phyloP scores from a whole-genome alignment of 2,888 invertebrate species.

The Ennomos erosarius region DNA sequence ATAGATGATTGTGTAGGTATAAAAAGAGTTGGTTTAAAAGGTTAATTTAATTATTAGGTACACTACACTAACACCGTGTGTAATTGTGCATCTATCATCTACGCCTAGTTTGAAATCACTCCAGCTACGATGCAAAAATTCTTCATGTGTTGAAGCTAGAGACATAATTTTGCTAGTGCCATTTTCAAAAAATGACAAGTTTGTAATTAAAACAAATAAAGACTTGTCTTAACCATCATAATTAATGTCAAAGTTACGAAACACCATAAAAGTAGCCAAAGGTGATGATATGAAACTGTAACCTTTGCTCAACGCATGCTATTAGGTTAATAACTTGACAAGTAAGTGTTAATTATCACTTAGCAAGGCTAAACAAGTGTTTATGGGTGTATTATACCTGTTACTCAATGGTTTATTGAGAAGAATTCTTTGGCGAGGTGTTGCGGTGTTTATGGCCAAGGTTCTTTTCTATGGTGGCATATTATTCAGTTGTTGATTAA shows the following conservation, averaged over 20 bases:
- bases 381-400: constrained; percentile 35
- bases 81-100: too few relatives aligned
- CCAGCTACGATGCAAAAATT: too few relatives aligned
- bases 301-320: constrained; percentile 45
- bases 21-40: too few relatives aligned
- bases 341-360: constrained; percentile 50
- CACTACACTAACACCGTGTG: too few relatives aligned
- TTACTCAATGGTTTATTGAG: constrained; percentile 34
- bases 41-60: too few relatives aligned
- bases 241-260: constrained; percentile 22
- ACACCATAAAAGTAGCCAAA: constrained; percentile 24
- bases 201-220: constrained; percentile 10
- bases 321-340: constrained; percentile 54
- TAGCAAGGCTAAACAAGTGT: constrained; percentile 36
- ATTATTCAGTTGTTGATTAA: too few relatives aligned
- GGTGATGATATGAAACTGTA: constrained; percentile 41
- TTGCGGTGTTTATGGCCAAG: constrained; percentile 3
- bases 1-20: too few relatives aligned
- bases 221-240: constrained; percentile 6
- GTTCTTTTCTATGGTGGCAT: too few relatives aligned
- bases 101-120: too few relatives aligned
- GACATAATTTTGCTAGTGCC: too few relatives aligned
- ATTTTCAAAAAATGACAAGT: too few relatives aligned
- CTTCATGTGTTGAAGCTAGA: too few relatives aligned
- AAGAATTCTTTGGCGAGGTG: constrained; percentile 15